phyloP scores from a whole-genome alignment of 2,113 vertebrate species.

The Saccopteryx bilineata region DNA sequence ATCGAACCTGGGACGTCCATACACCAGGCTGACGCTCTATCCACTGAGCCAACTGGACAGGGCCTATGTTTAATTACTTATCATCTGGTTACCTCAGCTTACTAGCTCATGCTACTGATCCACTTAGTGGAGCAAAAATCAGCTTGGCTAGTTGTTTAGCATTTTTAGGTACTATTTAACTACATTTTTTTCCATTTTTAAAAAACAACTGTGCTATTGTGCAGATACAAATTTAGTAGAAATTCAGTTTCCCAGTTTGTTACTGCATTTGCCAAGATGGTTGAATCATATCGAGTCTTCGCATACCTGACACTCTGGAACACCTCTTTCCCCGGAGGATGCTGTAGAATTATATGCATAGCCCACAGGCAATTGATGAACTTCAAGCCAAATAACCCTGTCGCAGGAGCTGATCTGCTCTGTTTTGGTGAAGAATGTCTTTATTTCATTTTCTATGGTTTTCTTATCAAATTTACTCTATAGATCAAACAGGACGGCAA shows the following conservation, averaged over 20 bases:
- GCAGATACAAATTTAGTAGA: neutral
- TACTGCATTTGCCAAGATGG: conserved; percentile 52
- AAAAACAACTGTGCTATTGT: neutral
- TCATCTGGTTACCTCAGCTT: neutral
- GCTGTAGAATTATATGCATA: neutral
- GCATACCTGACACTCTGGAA: neutral
- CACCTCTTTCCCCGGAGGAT: conserved; percentile 9
- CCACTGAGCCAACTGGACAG: too few species aligned
- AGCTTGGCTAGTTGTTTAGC: neutral
- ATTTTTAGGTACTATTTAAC: conserved; percentile 5
- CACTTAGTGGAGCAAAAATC: conserved; percentile 22
- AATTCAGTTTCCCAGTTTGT: conserved; percentile 32
- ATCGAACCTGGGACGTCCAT: too few species aligned
- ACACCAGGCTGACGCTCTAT: too few species aligned
- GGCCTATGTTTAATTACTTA: neutral
- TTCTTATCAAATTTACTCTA: conserved; percentile 64
- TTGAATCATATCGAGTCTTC: conserved; percentile 44
- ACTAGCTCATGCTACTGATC: neutral
- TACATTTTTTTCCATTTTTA: conserved; percentile 56
- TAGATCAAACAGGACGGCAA: conserved; percentile 65
- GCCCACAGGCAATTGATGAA: conserved; percentile 66
- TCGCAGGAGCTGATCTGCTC: conserved; percentile 58
- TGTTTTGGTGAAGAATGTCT: conserved; percentile 61
- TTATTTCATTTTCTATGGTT: conserved; percentile 75
- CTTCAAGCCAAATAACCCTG: conserved; percentile 26